Evolutionary conservation across 2,113 vertebrate species (phyloP).

Genomic region (mouse (Mus musculus)): GRCm39 chr6:44120501-44121000

Average conservation of each 20-base stretch:
- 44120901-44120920: background rate
- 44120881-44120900: background rate
- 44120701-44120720: background rate
- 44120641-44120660: no score
- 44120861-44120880: background rate
- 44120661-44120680: background rate
- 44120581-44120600: no score
- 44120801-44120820: fast-evolving
- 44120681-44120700: background rate
- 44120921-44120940: background rate
- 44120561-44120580: no score
- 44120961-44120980: background rate
- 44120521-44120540: no score
- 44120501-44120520: no score
- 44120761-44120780: background rate
- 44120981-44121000: background rate
- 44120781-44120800: background rate
- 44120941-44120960: background rate
- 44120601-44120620: no score
- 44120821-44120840: background rate
- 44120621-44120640: no score
- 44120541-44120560: no score
- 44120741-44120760: background rate
- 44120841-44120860: background rate
- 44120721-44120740: background rate